Evolutionary conservation across 2,797 vertebrate genomes (phyloP).

Genomic region (Onychomys torridus): DNA sequence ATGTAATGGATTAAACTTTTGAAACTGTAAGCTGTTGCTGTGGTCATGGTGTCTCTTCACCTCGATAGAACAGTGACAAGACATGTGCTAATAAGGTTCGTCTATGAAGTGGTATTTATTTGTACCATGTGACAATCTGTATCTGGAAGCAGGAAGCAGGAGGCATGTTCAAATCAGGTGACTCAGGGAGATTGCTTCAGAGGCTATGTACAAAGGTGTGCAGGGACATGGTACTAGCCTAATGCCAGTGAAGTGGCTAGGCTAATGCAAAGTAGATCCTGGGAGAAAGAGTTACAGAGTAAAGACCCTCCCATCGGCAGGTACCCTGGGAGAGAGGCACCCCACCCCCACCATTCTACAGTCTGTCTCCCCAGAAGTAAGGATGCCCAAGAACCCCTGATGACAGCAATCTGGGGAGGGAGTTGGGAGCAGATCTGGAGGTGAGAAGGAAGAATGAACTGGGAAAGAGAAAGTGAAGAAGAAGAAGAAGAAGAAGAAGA

Average conservation of each 20-base stretch:
- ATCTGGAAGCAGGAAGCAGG: neutral
- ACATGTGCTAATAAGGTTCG: neutral
- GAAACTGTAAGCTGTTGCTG: neutral
- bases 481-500: too few relatives aligned
- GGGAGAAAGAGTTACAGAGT: neutral
- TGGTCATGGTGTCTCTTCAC: neutral
- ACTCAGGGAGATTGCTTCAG: neutral
- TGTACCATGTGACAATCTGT: neutral
- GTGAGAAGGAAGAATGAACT: neutral
- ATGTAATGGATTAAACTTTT: neutral
- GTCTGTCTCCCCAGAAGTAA: neutral
- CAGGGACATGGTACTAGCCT: rapidly evolving
- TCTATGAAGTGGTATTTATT: neutral
- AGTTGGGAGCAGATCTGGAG: neutral
- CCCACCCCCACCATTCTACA: neutral
- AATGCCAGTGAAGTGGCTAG: neutral
- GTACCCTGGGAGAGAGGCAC: neutral
- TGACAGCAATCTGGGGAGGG: neutral
- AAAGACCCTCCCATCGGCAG: neutral
- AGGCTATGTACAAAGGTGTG: neutral
- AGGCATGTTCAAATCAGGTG: neutral
- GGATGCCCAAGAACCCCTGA: neutral
- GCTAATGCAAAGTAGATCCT: neutral
- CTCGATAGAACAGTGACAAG: neutral
- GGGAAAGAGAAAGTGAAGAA: neutral